Percentiles rank a stretch among this genome's conserved stretches.
phyloP scores from a whole-genome alignment of 2,888 invertebrate species.

The Meteorus cinctellus region DNA sequence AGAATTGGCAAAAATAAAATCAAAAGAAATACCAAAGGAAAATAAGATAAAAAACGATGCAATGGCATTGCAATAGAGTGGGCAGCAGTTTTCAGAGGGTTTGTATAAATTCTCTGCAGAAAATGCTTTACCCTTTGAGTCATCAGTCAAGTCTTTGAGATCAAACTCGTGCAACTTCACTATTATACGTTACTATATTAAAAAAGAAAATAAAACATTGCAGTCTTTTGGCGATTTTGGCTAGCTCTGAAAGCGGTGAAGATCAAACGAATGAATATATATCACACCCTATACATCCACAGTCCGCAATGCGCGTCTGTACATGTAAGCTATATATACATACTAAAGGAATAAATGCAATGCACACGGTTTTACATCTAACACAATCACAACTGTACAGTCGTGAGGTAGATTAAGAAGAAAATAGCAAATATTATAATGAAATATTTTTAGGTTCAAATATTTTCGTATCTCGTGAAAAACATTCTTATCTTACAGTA shows the following conservation, averaged over 20 bases:
- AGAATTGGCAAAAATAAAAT: background rate
- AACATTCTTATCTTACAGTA: background rate
- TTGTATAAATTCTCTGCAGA: background rate
- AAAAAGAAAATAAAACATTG: slow-evolving; percentile 56
- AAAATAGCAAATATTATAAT: background rate
- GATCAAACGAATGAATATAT: slow-evolving; percentile 61
- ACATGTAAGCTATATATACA: background rate
- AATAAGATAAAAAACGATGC: background rate
- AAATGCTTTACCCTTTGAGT: slow-evolving; percentile 34
- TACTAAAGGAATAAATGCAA: background rate
- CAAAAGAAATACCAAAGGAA: background rate
- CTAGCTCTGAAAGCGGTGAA: slow-evolving; percentile 58
- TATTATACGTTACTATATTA: slow-evolving; percentile 4
- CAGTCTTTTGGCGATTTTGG: slow-evolving; percentile 60
- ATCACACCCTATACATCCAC: slow-evolving; percentile 18
- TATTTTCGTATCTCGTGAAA: background rate
- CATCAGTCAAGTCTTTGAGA: slow-evolving; percentile 69
- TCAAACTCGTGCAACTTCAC: slow-evolving; percentile 38
- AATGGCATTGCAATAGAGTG: background rate
- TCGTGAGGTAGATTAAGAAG: background rate
- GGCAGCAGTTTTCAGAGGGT: background rate
- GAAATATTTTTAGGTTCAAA: background rate
- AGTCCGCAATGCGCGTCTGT: background rate
- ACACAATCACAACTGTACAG: slow-evolving; percentile 5
- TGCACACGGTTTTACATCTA: background rate